Base-by-base conservation (phyloP, 1,140 invertebrate genomes). In the Drosophila fuyamai region DNA sequence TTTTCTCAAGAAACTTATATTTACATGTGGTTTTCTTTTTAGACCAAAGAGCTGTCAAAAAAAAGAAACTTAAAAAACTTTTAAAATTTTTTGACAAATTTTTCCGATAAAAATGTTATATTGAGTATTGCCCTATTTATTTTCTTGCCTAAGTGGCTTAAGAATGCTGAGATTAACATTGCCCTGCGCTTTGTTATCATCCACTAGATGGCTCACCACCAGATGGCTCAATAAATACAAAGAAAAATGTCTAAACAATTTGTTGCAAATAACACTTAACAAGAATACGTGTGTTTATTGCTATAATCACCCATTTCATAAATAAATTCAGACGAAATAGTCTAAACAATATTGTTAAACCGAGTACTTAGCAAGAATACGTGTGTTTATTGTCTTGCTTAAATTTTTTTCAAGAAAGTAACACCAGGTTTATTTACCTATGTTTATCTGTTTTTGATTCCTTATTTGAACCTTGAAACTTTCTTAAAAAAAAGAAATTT, bases 141-240 rank as follows among this genome's bases (percentile, higher is more conserved):
- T 74, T 62, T 35, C 6, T n/a, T 62, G 29, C 29, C 18, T 4
- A 1, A 16, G 5, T 29, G 0, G 35, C 3, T 62, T 43, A 14
- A 61, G 56, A 66, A 66, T 66, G 9, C 32, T 23, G 7, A 65
- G 14, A 53, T 36, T 44, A 44, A 44, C 29, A 65, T 27, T 43
- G 6, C 12, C 16, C 35, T 57, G 50, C 7, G 63, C 40, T 46
- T 70, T 68, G 62, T 47, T 14, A 35, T 16, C 41, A 16, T 32
- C 36, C 32, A 38, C 5, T 43, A 56, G 48, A 70, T 32, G 41
- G 14, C 66, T 71, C 44, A 71, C 36, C 32, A 38, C 5, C 50
- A 56, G 48, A 70, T 32, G 41, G 14, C 66, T 71, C 44, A 71
- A 71, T 58, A 58, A 58, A 18, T 71, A 29, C 36, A 44, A 62